Conservation (phyloP, 2,888 invertebrate genomes). For the Notocelia uddmanniana region DNA sequence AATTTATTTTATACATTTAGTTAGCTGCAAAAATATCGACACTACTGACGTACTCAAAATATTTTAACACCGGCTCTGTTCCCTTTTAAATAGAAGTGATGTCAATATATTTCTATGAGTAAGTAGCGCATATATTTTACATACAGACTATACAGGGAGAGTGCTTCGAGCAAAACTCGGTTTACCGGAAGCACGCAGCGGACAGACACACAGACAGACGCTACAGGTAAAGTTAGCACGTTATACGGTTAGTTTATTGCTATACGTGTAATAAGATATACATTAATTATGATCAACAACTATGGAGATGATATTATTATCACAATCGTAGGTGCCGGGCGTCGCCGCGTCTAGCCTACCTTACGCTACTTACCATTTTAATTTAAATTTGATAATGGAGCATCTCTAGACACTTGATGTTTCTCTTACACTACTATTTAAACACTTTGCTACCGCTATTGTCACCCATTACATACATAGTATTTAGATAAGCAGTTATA, state of each 20-base stretch:
- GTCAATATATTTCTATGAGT: neutral
- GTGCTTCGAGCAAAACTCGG: slow-evolving; percentile 9
- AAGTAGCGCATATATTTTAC: neutral
- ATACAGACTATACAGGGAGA: neutral
- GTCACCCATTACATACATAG: slow-evolving; percentile 40
- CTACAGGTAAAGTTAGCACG: slow-evolving; percentile 20
- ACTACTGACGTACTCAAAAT: neutral
- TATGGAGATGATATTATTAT: slow-evolving; percentile 50
- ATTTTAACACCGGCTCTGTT: neutral
- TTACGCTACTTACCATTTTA: slow-evolving; percentile 18
- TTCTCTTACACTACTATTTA: slow-evolving; percentile 22
- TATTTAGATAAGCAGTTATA: slow-evolving; percentile 17
- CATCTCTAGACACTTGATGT: slow-evolving; percentile 20
- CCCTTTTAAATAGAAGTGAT: neutral
- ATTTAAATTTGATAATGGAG: slow-evolving; percentile 31
- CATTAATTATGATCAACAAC: slow-evolving; percentile 52
- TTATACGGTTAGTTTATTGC: slow-evolving; percentile 39
- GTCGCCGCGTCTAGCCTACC: slow-evolving; percentile 27
- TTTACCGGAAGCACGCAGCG: neutral
- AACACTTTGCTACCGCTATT: slow-evolving; percentile 41
- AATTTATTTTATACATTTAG: slow-evolving; percentile 16
- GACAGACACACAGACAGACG: slow-evolving; percentile 24
- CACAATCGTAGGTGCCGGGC: slow-evolving; percentile 49
- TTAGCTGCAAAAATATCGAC: neutral
- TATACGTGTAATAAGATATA: slow-evolving; percentile 35